Evolutionary conservation across 2,113 vertebrate genomes (phyloP).

Genomic region (Cyprinus carpio): DNA sequence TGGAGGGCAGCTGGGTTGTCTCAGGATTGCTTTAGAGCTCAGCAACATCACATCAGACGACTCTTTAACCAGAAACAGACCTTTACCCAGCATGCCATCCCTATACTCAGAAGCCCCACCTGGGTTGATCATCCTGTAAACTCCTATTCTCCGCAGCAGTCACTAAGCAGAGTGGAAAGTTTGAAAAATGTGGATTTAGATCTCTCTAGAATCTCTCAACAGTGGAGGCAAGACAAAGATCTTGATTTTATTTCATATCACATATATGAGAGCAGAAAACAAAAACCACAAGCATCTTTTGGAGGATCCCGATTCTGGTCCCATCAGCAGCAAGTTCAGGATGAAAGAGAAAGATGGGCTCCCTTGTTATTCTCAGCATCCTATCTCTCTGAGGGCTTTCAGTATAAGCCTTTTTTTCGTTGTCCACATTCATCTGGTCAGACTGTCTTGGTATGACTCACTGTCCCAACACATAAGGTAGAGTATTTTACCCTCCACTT

Average conservation of each 20-base stretch:
- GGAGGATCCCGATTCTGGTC: slow-evolving; percentile 36
- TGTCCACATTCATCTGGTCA: slow-evolving; percentile 50
- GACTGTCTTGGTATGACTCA: slow-evolving; percentile 60
- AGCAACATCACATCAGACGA: not conserved
- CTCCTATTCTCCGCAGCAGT: slow-evolving; percentile 28
- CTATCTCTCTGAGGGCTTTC: slow-evolving; percentile 40
- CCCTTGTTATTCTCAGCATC: slow-evolving; percentile 30
- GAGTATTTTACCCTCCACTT: not conserved
- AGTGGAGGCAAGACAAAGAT: slow-evolving; percentile 39
- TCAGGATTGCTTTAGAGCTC: slow-evolving; percentile 6
- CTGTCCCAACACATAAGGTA: slow-evolving; percentile 55
- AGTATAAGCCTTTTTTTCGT: slow-evolving; percentile 56
- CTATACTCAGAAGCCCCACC: slow-evolving; percentile 39
- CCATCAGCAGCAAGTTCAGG: slow-evolving; percentile 45
- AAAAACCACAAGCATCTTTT: slow-evolving; percentile 21
- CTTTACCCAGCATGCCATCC: not conserved
- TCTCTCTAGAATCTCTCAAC: slow-evolving; percentile 54
- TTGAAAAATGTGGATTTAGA: slow-evolving; percentile 35
- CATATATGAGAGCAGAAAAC: slow-evolving; percentile 22
- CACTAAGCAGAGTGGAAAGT: slow-evolving; percentile 34
- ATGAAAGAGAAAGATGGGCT: slow-evolving; percentile 24
- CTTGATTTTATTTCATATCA: slow-evolving; percentile 47
- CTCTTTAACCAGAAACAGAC: not conserved
- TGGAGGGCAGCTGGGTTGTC: not conserved
- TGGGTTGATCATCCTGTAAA: slow-evolving; percentile 22